These are phyloP conservation scores for Megathymus violae DNA, from an alignment of 1,140 invertebrate species.

Conservation along the genomic window DNA sequence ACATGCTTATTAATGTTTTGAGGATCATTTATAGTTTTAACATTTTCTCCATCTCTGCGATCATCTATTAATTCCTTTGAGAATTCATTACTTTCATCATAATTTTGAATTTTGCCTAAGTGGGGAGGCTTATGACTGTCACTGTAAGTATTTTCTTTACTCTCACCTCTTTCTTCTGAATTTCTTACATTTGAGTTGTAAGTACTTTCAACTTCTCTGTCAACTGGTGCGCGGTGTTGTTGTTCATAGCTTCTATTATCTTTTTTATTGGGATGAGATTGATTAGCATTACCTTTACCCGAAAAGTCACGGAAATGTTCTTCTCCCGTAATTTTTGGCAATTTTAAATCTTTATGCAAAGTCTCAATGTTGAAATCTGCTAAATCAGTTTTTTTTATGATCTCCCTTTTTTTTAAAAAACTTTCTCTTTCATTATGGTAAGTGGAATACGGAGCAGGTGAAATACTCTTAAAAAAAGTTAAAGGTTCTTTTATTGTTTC, in stretches of 20 bases:
- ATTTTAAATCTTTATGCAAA: slow-evolving; percentile 41
- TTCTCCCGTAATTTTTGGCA: slow-evolving; percentile 1
- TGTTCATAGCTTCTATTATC: slow-evolving; percentile 5
- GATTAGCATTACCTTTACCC: slow-evolving; percentile 26
- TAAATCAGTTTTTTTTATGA: slow-evolving; percentile 55
- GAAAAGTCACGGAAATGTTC: too few relatives aligned
- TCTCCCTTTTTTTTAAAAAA: slow-evolving; percentile 36
- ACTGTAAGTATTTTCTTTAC: slow-evolving; percentile 34
- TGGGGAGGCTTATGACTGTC: not conserved
- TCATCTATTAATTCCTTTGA: not conserved
- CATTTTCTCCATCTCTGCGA: not conserved
- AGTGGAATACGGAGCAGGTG: slow-evolving; percentile 55
- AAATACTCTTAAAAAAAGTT: slow-evolving; percentile 14
- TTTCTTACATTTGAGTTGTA: slow-evolving; percentile 16
- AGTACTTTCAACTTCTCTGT: not conserved
- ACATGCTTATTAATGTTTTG: slow-evolving; percentile 26
- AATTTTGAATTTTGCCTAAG: slow-evolving; percentile 12
- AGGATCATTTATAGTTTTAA: not conserved
- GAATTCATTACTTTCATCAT: slow-evolving; percentile 40
- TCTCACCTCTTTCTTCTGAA: slow-evolving; percentile 33
- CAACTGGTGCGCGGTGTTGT: slow-evolving; percentile 5
- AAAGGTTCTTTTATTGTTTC: not conserved
- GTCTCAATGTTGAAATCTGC: slow-evolving; percentile 73
- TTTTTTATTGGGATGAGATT: not conserved
- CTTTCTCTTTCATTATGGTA: slow-evolving; percentile 46